A percentile compares a stretch with the other conserved stretches of the same genome.
Conservation (phyloP, 2,888 invertebrate species). For the Macrosoma leucophasiata region DNA sequence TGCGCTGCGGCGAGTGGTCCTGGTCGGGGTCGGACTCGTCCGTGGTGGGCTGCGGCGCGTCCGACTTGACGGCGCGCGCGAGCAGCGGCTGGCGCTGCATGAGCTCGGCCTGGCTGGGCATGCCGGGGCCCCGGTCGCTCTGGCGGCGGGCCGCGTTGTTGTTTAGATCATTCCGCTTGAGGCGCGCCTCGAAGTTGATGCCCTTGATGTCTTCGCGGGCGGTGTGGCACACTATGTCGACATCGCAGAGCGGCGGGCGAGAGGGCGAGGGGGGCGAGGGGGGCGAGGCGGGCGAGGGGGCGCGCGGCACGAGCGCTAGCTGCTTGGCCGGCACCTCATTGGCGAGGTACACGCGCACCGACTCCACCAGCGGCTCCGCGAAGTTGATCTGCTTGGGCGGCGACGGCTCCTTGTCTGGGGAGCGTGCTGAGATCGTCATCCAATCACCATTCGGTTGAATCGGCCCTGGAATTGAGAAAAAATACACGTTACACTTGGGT, state of each 20-base stretch:
- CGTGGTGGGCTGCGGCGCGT: constrained; percentile 54
- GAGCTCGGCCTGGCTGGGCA: constrained; percentile 70
- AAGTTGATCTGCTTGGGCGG: constrained; percentile 57
- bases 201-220: constrained; percentile 64
- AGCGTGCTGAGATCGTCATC: constrained; percentile 70
- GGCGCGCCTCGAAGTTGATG: constrained; percentile 63
- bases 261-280: constrained; percentile 26
- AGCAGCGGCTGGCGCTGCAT: constrained; percentile 72
- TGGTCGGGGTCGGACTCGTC: constrained; percentile 68
- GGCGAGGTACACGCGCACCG: constrained; percentile 66
- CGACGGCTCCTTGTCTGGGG: constrained; percentile 57
- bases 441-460: constrained; percentile 68
- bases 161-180: constrained; percentile 69
- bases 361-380: constrained; percentile 68
- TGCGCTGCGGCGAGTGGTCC: constrained; percentile 57
- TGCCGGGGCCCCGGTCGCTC: constrained; percentile 34
- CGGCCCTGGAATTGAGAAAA: constrained; percentile 55
- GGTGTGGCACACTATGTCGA: constrained; percentile 58
- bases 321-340: constrained; percentile 58
- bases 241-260: constrained; percentile 46
- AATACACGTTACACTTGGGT: too few species aligned
- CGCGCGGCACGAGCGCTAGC: constrained; percentile 41
- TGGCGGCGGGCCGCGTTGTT: constrained; percentile 59
- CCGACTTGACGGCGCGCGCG: constrained; percentile 54
- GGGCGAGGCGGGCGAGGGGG: constrained; percentile 30